A percentile compares a stretch with the other conserved stretches of the same genome.
These are phyloP conservation scores for Tyrophagus putrescentiae DNA, from an alignment of 1,140 invertebrate species.

Conservation along the genomic window DNA sequence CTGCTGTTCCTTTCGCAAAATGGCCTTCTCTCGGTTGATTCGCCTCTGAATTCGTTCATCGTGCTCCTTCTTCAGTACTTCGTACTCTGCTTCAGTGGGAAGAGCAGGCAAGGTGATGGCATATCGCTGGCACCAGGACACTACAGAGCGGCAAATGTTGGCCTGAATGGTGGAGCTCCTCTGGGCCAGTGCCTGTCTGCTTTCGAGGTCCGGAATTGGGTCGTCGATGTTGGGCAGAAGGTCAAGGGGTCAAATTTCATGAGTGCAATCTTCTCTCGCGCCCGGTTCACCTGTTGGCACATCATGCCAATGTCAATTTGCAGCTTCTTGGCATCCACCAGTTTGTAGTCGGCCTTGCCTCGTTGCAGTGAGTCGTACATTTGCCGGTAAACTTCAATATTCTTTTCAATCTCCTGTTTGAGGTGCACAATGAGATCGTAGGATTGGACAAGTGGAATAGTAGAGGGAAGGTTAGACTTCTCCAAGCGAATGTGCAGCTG, in stretches of 20 bases:
- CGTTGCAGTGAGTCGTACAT: background rate
- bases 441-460: background rate
- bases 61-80: background rate
- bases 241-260: too few species aligned
- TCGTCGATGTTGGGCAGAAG: too few species aligned
- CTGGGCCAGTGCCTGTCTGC: background rate
- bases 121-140: background rate
- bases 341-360: background rate
- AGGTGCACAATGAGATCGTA: background rate
- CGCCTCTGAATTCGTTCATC: background rate
- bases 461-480: too few species aligned
- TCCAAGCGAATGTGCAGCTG: background rate
- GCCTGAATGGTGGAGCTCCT: background rate
- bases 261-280: background rate
- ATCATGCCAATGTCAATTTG: background rate
- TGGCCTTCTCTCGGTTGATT: background rate
- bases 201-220: too few species aligned
- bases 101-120: background rate
- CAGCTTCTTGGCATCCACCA: background rate
- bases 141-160: background rate
- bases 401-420: background rate
- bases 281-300: background rate
- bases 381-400: background rate
- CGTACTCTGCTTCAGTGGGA: background rate
- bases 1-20: background rate